These are phyloP conservation scores for Macquaria australasica DNA, from an alignment of 2,113 vertebrate species.

Conservation along the genomic window DNA sequence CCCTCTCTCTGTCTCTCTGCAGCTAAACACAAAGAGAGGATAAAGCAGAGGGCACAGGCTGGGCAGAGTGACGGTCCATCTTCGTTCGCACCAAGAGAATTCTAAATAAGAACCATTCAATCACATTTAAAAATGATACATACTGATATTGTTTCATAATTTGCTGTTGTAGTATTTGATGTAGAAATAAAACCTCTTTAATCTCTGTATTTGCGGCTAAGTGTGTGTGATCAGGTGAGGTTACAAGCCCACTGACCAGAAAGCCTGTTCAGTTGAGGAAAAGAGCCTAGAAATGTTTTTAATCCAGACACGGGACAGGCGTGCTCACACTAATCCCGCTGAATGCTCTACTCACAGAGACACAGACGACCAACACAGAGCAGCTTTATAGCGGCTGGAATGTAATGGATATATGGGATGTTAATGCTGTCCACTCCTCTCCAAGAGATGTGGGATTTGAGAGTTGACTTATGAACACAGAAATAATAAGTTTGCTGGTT, in stretches of 20 bases:
- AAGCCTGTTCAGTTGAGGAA: slow-evolving; percentile 47
- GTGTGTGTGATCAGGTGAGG: slow-evolving; percentile 23
- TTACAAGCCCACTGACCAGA: slow-evolving; percentile 30
- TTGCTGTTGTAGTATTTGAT: slow-evolving; percentile 11
- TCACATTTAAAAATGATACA: not conserved
- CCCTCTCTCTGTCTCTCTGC: slow-evolving; percentile 18
- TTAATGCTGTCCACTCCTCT: slow-evolving; percentile 55
- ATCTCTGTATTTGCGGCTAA: not conserved
- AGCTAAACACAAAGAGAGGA: slow-evolving; percentile 70
- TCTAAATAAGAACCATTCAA: slow-evolving; percentile 13
- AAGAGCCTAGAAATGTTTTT: slow-evolving; percentile 73
- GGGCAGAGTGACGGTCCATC: not conserved
- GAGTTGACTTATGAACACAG: slow-evolving; percentile 45
- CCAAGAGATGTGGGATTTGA: slow-evolving; percentile 47
- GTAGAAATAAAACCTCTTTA: slow-evolving; percentile 34
- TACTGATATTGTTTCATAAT: not conserved
- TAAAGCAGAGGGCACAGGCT: slow-evolving; percentile 34
- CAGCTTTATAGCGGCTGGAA: slow-evolving; percentile 52
- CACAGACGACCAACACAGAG: slow-evolving; percentile 27
- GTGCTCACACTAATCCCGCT: slow-evolving; percentile 71
- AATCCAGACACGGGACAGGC: slow-evolving; percentile 71
- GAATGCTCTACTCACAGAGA: slow-evolving; percentile 71
- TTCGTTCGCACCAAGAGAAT: slow-evolving; percentile 18
- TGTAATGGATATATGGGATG: slow-evolving; percentile 68
- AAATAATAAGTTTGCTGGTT: slow-evolving; percentile 50